Conservation (phyloP, 2,797 vertebrate species). For the Onychomys torridus region DNA sequence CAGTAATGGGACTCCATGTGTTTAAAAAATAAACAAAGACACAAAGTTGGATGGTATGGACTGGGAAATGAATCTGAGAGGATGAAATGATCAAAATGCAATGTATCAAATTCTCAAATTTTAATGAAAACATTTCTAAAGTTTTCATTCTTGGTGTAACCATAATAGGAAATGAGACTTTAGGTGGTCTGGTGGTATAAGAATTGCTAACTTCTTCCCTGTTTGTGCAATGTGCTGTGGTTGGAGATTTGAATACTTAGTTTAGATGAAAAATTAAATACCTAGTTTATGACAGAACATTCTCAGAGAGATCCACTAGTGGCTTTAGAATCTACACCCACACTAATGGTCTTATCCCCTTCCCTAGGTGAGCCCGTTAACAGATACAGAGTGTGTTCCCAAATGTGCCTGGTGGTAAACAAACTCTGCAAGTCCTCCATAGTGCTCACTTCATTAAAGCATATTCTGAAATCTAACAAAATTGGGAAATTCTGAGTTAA, state of each 20-base stretch:
- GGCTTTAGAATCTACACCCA: neutral
- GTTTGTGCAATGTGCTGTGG: neutral
- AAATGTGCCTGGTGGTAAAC: neutral
- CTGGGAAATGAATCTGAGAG: neutral
- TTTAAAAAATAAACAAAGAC: neutral
- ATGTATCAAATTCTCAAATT: neutral
- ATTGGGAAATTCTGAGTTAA: conserved; percentile 34
- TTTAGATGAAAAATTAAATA: conserved; percentile 24
- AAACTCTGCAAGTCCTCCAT: neutral
- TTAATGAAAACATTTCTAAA: neutral
- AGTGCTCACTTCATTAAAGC: conserved; percentile 21
- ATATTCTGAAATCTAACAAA: neutral
- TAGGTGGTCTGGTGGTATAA: neutral
- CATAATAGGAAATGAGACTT: neutral
- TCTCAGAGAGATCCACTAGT: neutral
- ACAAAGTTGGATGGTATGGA: neutral
- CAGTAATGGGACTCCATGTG: too few species aligned
- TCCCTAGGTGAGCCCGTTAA: neutral
- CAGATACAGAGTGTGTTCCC: neutral
- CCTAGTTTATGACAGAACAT: neutral
- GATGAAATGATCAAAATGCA: neutral
- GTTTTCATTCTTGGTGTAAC: neutral
- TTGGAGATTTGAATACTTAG: neutral
- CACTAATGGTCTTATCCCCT: neutral
- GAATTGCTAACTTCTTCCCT: neutral